Evolutionary conservation across 2,113 vertebrate species (phyloP).

Genomic region (Psilopogon haemacephalus): DNA sequence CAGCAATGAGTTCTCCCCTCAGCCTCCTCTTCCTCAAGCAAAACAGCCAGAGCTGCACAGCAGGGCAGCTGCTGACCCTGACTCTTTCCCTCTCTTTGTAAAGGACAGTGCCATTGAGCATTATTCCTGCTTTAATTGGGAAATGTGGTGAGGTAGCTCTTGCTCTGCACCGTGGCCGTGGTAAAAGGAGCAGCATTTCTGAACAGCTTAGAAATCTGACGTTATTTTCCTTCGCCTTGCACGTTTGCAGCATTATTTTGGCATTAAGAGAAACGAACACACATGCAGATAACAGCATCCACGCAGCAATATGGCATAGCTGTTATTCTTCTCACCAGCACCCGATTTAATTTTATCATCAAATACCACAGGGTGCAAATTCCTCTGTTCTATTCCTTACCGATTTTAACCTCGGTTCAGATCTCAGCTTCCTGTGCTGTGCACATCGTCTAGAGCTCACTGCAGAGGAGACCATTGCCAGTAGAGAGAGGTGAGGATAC

Average conservation of each 20-base stretch:
- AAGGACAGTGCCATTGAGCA: not conserved
- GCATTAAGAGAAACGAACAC: constrained; percentile 13
- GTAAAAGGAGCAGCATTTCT: constrained; percentile 41
- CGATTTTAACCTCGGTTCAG: not conserved
- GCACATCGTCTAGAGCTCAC: not conserved
- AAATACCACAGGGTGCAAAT: not conserved
- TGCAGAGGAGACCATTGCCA: not conserved
- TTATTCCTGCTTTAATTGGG: not conserved
- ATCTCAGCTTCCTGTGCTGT: not conserved
- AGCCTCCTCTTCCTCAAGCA: no score
- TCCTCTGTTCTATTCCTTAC: not conserved
- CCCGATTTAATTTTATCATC: constrained; percentile 13
- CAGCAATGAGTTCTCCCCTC: no score
- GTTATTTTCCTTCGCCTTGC: constrained; percentile 14
- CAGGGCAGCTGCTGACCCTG: not conserved
- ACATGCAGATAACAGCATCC: not conserved
- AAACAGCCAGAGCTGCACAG: not conserved
- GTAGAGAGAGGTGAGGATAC: not conserved
- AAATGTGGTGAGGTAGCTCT: not conserved
- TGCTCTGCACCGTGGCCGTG: not conserved
- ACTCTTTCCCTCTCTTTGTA: not conserved
- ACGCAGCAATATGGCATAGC: constrained; percentile 4
- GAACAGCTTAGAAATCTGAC: constrained; percentile 28
- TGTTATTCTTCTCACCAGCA: not conserved
- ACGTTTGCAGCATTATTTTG: constrained; percentile 46